Percentiles rank a stretch among this genome's conserved stretches.
These are phyloP conservation scores for Ophiothrix spiculata DNA, from an alignment of 35 echinoderm and acorn worm species.

Conservation along the genomic window DNA sequence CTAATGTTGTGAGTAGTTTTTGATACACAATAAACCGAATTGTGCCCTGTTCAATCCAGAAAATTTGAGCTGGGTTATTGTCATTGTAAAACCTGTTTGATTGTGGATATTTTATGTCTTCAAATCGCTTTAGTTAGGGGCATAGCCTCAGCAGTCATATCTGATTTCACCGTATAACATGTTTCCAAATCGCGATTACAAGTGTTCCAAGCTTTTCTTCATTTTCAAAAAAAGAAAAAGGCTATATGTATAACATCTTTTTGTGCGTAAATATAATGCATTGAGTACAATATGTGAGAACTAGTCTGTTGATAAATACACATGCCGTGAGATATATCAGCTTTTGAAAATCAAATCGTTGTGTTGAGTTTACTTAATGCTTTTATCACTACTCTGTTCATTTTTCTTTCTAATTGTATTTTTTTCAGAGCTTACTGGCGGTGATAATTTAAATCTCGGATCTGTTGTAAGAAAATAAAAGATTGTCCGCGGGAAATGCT, in stretches of 20 bases:
- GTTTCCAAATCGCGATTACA: conserved; percentile 6
- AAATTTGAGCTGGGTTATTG: conserved; percentile 8
- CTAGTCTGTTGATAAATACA: conserved; percentile 1
- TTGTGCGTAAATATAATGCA: neutral
- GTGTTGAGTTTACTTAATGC: conserved; percentile 7
- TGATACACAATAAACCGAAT: conserved; percentile 11
- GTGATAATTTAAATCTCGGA: conserved; percentile 1
- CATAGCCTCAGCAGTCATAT: neutral
- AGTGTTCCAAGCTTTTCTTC: conserved; percentile 8
- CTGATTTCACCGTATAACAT: neutral
- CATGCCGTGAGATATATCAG: conserved; percentile 6
- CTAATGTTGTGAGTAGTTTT: conserved; percentile 7
- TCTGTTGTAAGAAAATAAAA: neutral
- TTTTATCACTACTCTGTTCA: neutral
- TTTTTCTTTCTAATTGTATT: neutral
- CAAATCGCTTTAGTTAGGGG: neutral
- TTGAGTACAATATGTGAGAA: neutral
- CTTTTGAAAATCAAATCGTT: conserved; percentile 1
- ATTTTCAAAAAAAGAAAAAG: neutral
- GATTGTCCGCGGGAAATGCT: neutral
- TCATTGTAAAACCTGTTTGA: conserved; percentile 9
- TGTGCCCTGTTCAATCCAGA: neutral
- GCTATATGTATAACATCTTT: conserved; percentile 9
- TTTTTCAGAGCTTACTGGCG: neutral
- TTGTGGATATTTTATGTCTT: neutral